Percentiles rank a stretch among this genome's conserved stretches.
Evolutionary conservation across 2,797 vertebrate genomes (phyloP).

Genomic region (Pseudocheirus occidentalis): DNA sequence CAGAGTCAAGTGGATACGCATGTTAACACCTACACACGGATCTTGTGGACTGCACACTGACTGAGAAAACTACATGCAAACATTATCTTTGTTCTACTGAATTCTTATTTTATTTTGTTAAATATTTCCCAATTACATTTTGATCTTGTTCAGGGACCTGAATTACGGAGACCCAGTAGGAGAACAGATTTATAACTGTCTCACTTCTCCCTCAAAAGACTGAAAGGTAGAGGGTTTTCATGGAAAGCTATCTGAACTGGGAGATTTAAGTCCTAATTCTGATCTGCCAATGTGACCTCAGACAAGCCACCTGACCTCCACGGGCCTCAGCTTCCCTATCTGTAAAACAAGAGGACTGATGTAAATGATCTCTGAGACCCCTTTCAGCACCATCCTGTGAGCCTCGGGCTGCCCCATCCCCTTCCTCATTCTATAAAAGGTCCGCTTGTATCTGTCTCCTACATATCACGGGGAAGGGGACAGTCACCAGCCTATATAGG

Average conservation of each 20-base stretch:
- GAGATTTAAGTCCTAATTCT: neutral
- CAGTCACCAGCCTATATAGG: slow-evolving; percentile 31
- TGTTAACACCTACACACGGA: neutral
- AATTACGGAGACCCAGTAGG: neutral
- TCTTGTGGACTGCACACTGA: neutral
- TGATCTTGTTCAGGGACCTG: neutral
- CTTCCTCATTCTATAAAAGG: neutral
- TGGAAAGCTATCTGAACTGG: neutral
- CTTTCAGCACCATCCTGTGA: neutral
- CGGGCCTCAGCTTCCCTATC: neutral
- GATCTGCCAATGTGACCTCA: neutral
- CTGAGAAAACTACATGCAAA: neutral
- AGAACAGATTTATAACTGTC: neutral
- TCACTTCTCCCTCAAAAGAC: neutral
- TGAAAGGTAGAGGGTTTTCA: neutral
- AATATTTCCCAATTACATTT: neutral
- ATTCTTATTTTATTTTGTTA: neutral
- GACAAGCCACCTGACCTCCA: neutral
- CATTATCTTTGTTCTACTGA: neutral
- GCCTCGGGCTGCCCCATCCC: too few relatives aligned
- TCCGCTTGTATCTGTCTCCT: slow-evolving; percentile 30
- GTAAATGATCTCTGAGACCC: neutral
- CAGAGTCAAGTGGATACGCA: neutral
- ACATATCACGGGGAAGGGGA: neutral
- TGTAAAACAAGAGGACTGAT: neutral